phyloP scores from a whole-genome alignment of 2,888 invertebrate genomes.

The Calliphora vomitoria region DNA sequence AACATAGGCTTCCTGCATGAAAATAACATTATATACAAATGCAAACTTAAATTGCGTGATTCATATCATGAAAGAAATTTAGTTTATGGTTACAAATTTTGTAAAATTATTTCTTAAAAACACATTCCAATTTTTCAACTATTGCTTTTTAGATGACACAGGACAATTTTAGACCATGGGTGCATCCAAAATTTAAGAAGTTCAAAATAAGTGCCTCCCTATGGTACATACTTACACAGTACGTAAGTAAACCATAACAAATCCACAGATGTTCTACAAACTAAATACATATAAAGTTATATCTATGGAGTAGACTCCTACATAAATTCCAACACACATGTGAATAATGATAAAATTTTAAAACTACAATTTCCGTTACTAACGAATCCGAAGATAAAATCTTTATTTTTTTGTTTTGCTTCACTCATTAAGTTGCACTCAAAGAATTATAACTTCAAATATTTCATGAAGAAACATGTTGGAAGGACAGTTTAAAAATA shows the following conservation, averaged over 20 bases:
- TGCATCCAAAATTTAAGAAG: too few relatives aligned
- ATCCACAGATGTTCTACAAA: neutral
- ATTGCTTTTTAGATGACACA: too few relatives aligned
- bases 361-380: neutral
- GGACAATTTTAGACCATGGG: too few relatives aligned
- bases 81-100: too few relatives aligned
- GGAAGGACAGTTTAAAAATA: neutral
- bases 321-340: neutral
- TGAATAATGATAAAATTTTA: neutral
- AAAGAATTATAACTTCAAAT: neutral
- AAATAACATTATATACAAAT: too few relatives aligned
- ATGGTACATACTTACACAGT: neutral
- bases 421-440: neutral
- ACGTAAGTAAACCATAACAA: slow-evolving; percentile 2
- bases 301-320: neutral
- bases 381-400: neutral
- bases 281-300: neutral
- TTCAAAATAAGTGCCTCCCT: too few relatives aligned
- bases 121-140: too few relatives aligned
- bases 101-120: too few relatives aligned
- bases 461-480: neutral
- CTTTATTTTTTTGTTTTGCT: neutral
- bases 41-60: too few relatives aligned
- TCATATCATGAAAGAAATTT: too few relatives aligned
- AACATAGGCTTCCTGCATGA: too few relatives aligned